Conservation (phyloP, 2,888 invertebrate species). For the Dicranocentrus wangi region DNA sequence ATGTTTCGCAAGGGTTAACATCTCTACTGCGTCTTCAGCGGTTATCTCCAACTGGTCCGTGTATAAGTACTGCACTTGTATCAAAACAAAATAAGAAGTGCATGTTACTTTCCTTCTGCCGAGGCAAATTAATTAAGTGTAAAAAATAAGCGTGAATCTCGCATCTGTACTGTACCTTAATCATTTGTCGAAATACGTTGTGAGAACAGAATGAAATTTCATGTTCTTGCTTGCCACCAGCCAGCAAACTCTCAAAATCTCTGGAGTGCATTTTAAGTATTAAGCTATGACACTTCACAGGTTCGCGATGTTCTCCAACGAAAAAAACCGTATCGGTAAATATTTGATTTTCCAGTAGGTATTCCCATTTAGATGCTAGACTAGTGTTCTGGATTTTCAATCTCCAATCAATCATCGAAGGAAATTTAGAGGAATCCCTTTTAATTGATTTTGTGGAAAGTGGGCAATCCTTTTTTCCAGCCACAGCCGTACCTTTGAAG, state of each 20-base stretch:
- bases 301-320: conserved; percentile 13
- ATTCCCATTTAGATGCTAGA: conserved; percentile 23
- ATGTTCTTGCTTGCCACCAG: neutral
- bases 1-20: conserved; percentile 5
- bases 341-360: conserved; percentile 17
- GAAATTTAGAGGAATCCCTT: neutral
- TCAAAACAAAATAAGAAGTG: neutral
- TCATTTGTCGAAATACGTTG: conserved; percentile 3
- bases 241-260: conserved; percentile 20
- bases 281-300: conserved; percentile 23
- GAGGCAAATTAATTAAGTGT: neutral
- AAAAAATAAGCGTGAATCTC: neutral
- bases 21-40: conserved; percentile 35
- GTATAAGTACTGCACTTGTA: conserved; percentile 24
- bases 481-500: no score
- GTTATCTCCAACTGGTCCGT: conserved; percentile 36
- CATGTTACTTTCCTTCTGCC: no score
- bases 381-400: neutral
- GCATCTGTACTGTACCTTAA: conserved; percentile 8
- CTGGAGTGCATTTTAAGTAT: conserved; percentile 38
- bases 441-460: no score
- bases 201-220: neutral
- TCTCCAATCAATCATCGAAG: conserved; percentile 10
- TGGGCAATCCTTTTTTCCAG: no score
- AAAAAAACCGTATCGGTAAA: conserved; percentile 21